Percentiles rank a stretch among this genome's conserved stretches.
Conservation (phyloP, 2,888 invertebrate genomes). For the Hofmannophila pseudospretella region DNA sequence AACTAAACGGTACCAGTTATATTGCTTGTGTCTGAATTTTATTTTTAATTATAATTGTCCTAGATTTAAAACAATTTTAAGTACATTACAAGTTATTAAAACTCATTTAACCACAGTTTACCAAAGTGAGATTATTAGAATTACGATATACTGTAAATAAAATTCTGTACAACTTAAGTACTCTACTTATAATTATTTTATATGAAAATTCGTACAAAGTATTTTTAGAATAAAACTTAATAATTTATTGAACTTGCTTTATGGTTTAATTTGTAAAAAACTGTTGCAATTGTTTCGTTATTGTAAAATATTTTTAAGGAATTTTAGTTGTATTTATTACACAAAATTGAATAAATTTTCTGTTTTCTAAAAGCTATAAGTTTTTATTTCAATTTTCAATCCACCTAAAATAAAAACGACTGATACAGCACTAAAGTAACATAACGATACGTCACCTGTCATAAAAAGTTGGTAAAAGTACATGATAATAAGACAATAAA, state of each 20-base stretch:
- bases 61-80: conserved; percentile 7
- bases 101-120: conserved; percentile 77
- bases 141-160: conserved; percentile 50
- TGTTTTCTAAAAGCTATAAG: conserved; percentile 46
- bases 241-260: conserved; percentile 61
- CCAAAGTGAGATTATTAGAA: conserved; percentile 79
- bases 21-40: too few relatives aligned
- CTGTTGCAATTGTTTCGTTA: conserved; percentile 75
- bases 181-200: conserved; percentile 17
- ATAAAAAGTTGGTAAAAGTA: too few relatives aligned
- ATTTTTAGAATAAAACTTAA: conserved; percentile 49
- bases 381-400: conserved; percentile 16
- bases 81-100: conserved; percentile 32
- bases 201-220: conserved; percentile 58
- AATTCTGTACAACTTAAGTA: conserved; percentile 23
- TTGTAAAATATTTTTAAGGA: conserved; percentile 53
- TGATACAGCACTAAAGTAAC: too few relatives aligned
- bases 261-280: conserved; percentile 38
- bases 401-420: background rate
- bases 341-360: conserved; percentile 59
- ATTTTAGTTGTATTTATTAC: conserved; percentile 68
- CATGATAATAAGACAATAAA: too few relatives aligned
- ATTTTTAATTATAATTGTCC: too few relatives aligned
- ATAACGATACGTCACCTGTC: too few relatives aligned
- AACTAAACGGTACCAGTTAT: too few relatives aligned